Conservation (phyloP, 2,888 invertebrate species). For the Ferdinandea cuprea region DNA sequence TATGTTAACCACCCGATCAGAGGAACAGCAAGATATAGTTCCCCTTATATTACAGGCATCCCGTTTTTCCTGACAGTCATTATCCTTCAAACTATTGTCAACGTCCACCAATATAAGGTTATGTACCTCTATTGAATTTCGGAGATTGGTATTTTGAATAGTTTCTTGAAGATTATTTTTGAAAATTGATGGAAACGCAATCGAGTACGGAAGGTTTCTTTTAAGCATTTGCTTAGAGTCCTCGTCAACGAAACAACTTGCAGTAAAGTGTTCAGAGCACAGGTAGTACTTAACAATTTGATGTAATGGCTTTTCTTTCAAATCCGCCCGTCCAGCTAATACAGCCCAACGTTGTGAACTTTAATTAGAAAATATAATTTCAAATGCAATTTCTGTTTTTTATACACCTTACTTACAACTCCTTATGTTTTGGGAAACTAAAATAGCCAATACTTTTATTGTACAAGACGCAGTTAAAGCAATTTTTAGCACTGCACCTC, state of each 20-base stretch:
- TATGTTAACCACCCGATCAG: not conserved
- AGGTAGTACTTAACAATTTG: slow-evolving; percentile 56
- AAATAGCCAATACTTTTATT: slow-evolving; percentile 74
- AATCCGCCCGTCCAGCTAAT: slow-evolving; percentile 52
- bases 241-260: slow-evolving; percentile 54
- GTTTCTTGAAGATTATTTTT: slow-evolving; percentile 68
- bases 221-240: slow-evolving; percentile 30
- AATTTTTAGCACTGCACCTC: slow-evolving; percentile 75
- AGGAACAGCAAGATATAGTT: not conserved
- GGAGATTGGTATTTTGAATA: slow-evolving; percentile 53
- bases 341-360: slow-evolving; percentile 61
- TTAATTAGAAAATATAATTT: not conserved
- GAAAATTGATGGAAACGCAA: slow-evolving; percentile 65
- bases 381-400: too few species aligned
- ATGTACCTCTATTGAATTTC: slow-evolving; percentile 55
- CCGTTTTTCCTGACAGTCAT: not conserved
- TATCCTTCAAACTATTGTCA: not conserved
- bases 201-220: slow-evolving; percentile 55
- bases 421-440: slow-evolving; percentile 74
- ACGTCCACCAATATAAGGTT: slow-evolving; percentile 48
- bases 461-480: slow-evolving; percentile 75
- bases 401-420: slow-evolving; percentile 69
- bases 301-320: slow-evolving; percentile 47
- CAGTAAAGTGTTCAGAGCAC: slow-evolving; percentile 63
- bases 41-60: not conserved